Evolutionary conservation across 2,113 vertebrate species (phyloP).

Genomic region (Elachura formosa): DNA sequence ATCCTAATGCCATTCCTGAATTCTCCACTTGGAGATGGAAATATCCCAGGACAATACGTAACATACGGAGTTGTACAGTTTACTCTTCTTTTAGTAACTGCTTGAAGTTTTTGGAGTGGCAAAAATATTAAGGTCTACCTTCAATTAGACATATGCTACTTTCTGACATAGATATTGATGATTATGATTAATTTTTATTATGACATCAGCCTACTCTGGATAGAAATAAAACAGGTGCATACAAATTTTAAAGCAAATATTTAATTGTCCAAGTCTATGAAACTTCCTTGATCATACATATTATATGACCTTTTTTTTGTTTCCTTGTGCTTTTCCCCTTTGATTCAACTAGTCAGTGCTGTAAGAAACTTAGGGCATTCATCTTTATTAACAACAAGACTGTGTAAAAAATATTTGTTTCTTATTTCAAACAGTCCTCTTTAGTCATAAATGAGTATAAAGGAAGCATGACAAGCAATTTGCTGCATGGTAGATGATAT

Average conservation of each 20-base stretch:
- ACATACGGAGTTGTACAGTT: not conserved
- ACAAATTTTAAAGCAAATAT: constrained; percentile 15
- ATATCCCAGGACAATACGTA: not conserved
- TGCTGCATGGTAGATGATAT: constrained; percentile 63
- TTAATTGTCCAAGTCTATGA: constrained; percentile 30
- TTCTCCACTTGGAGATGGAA: not conserved
- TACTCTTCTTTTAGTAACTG: not conserved
- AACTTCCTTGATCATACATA: not conserved
- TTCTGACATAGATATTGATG: not conserved
- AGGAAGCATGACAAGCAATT: constrained; percentile 72
- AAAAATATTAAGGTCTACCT: not conserved
- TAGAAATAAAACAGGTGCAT: not conserved
- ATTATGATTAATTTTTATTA: constrained; percentile 1
- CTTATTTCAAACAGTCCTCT: constrained; percentile 26
- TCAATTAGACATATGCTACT: not conserved
- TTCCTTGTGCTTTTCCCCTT: not conserved
- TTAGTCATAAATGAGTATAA: constrained; percentile 66
- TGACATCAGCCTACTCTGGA: not conserved
- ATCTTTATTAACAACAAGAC: constrained; percentile 1
- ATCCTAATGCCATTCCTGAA: not conserved
- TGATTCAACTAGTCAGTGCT: not conserved
- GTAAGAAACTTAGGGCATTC: not conserved
- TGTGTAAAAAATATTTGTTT: constrained; percentile 41
- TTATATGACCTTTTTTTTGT: not conserved
- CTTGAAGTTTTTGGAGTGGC: not conserved